Evolutionary conservation across 1,140 invertebrate species (phyloP), one percentile per base, ranked within the genome.

Genomic region (Probaryconus sp.): DNA sequence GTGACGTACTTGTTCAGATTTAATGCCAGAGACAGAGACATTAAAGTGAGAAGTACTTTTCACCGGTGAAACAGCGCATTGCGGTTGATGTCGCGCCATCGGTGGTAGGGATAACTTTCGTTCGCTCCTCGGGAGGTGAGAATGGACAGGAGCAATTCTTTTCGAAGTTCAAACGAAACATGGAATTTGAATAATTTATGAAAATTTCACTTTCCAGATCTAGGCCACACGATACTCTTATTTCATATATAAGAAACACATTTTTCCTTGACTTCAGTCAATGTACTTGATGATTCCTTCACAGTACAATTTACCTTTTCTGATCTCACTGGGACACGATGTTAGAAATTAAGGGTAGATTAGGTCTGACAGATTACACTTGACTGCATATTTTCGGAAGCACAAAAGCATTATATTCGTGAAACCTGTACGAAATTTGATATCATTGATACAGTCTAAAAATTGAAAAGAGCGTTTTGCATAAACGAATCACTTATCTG

Each of bases 21-120:
- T 0, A n/a, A 10, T 5, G 31, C 6, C n/a, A n/a, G n/a, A 31
- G 60, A 50, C 53, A 60, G 33, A 17, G 51, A 20, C 53, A 50
- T 67, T 63, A 42, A 47, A 73, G 17, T 18, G 21, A 18, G 28
- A 37, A 61, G 33, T 28, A 43, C 61, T 40, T 67, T 61, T 63
- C 35, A 50, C 70, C 61, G 63, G 56, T 38, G 42, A 56, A 65
- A 67, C 70, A 48, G 70, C 63, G 70, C 70, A 74, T 67, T 74
- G 58, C 71, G 71, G 71, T 74, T 63, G 63, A 68, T 74, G 71
- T 68, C 56, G 56, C 48, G 51, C 24, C 56, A 14, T 24, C 50
- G 0, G 33, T 14, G 45, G 71, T 64, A 58, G 71, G 71, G 64
- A 69, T 58, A 45, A 56, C 58, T 67, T 67, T 67, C 70, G 70